These are phyloP conservation scores for Theonella swinhoei DNA, from an alignment of 37 sponge, comb jelly and placozoan species.

Conservation along the genomic window DNA sequence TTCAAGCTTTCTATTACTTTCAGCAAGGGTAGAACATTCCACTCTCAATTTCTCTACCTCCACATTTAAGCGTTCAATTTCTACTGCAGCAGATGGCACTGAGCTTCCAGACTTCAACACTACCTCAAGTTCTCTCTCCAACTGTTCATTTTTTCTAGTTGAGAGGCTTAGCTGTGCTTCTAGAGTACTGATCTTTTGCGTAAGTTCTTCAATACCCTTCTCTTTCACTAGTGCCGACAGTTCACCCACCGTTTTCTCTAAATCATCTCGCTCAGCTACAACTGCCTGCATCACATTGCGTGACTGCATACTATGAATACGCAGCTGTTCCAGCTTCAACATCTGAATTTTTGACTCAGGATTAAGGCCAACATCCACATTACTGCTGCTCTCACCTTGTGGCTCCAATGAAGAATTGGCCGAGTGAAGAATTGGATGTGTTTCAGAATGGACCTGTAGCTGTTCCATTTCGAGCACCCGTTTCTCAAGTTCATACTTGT, in stretches of 20 bases:
- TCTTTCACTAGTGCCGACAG: conserved; percentile 12
- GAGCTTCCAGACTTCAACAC: too few relatives aligned
- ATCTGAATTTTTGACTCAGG: conserved; percentile 54
- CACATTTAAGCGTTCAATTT: conserved; percentile 5
- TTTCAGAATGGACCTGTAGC: not conserved
- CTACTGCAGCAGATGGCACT: too few relatives aligned
- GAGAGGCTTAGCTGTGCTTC: conserved; percentile 18
- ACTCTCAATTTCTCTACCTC: conserved; percentile 17
- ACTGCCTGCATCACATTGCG: conserved; percentile 28
- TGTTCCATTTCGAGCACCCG: conserved; percentile 37
- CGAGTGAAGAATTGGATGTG: not conserved
- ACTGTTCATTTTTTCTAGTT: not conserved
- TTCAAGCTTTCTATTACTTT: conserved; percentile 7
- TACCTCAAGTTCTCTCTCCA: too few relatives aligned
- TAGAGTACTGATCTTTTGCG: conserved; percentile 27
- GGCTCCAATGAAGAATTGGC: not conserved
- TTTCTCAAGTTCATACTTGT: conserved; percentile 60
- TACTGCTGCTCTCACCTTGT: not conserved
- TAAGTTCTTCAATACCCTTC: conserved; percentile 12
- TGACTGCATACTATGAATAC: conserved; percentile 53
- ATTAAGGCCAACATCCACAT: not conserved
- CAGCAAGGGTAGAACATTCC: not conserved
- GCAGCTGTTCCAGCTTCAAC: conserved; percentile 57
- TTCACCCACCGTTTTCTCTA: conserved; percentile 38
- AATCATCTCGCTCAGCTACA: conserved; percentile 34